Evolutionary conservation across 2,888 invertebrate species (phyloP).

Genomic region (Iphiclides podalirius): DNA sequence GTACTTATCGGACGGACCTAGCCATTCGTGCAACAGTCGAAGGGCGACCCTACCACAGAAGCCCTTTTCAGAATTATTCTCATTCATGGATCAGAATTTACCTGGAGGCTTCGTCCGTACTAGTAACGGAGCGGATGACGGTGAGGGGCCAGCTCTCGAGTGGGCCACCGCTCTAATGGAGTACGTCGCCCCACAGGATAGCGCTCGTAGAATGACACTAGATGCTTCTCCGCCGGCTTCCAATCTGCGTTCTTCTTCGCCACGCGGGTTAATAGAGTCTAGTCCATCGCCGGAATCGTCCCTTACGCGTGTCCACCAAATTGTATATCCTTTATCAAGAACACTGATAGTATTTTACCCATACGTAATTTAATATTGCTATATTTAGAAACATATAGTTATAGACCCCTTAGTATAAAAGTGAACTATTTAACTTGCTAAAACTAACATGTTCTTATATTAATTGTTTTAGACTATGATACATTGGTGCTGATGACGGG

Average conservation of each 20-base stretch:
- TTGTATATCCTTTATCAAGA: slow-evolving; percentile 53
- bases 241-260: slow-evolving; percentile 60
- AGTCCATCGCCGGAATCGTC: slow-evolving; percentile 59
- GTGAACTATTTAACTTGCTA: too few species aligned
- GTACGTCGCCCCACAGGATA: slow-evolving; percentile 67
- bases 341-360: not conserved
- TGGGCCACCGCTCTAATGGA: slow-evolving; percentile 67
- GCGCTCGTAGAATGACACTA: slow-evolving; percentile 54
- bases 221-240: slow-evolving; percentile 66
- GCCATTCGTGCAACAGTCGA: too few species aligned
- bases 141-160: slow-evolving; percentile 64
- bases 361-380: too few species aligned
- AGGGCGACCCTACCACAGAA: too few species aligned
- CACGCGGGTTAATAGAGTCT: slow-evolving; percentile 47
- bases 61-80: too few species aligned
- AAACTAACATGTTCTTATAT: too few species aligned
- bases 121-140: slow-evolving; percentile 55
- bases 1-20: too few species aligned
- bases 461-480: too few species aligned
- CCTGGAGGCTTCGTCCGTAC: slow-evolving; percentile 72
- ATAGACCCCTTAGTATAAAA: too few species aligned
- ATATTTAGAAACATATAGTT: too few species aligned
- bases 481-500: too few species aligned
- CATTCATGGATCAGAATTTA: too few species aligned
- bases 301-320: slow-evolving; percentile 66